Evolutionary conservation across 2,113 vertebrate species (phyloP), one percentile per base, ranked within the genome.

Genomic region (Corythornis cristatus): DNA sequence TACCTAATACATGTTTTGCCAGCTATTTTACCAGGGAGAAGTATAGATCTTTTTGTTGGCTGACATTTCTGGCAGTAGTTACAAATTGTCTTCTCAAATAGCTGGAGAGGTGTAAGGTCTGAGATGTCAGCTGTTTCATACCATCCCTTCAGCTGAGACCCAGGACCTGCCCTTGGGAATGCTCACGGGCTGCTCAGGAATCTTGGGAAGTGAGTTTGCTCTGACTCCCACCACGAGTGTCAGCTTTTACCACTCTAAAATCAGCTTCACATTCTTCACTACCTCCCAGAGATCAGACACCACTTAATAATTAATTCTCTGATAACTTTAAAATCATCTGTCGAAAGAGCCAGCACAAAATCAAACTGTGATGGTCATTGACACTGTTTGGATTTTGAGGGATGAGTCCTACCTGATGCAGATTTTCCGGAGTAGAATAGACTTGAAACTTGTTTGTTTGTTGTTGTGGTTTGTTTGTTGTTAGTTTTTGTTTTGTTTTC

Each of bases 31-130:
- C 71, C 13, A 28, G 67, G 66, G 82, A 79, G n/a, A 92, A 89
- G 4, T 29, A 61, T 31, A 54, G 67, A 46, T 87, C 67, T 73
- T 83, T 67, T 37, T 89, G n/a, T 11, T 91, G 91, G 78, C 85
- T 40, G 71, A 87, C 62, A 20, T 46, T 87, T 80, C 87, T 93
- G 78, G 62, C 91, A 93, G 81, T 91, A 53, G 84, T 79, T 83
- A 82, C 86, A 95, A 89, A 93, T 57, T 83, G 66, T 82, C 78
- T 87, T 93, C 93, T 83, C 71, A 89, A 95, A 93, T 85, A 91
- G 67, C 84, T 79, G 54, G 62, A 79, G 93, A 89, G 74, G 74
- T 79, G 89, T 76, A 87, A 96, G 74, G 87, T 95, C 74, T 87
- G 37, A 60, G 54, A 61, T 4, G 1, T 18, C 66, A 86, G 73